A percentile compares a stretch with the other conserved stretches of the same genome.
Evolutionary conservation across 2,797 vertebrate species (phyloP).

Genomic region (Sebastes elongatus): DNA sequence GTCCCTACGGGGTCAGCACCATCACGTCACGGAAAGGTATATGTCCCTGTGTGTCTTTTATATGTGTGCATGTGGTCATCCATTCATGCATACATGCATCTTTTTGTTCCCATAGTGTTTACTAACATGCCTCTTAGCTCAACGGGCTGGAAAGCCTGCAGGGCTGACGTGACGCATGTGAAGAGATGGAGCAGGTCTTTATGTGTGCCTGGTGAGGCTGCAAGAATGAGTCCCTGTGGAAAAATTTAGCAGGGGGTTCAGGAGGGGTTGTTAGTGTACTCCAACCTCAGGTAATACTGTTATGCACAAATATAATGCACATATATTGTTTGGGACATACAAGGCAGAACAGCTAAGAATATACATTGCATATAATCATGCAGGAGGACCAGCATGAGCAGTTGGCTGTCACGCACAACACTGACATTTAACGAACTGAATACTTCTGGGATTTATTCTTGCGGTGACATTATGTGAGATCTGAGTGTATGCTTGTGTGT

Average conservation of each 20-base stretch:
- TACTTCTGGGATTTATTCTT: constrained; percentile 18
- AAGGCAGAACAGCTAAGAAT: constrained; percentile 3
- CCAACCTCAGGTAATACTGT: background rate
- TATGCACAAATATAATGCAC: background rate
- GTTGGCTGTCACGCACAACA: background rate
- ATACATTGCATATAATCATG: background rate
- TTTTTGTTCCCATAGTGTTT: constrained; percentile 10
- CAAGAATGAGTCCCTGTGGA: constrained; percentile 36
- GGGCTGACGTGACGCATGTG: constrained; percentile 36
- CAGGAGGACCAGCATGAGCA: constrained; percentile 4
- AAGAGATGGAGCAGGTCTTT: constrained; percentile 41
- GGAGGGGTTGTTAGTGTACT: background rate
- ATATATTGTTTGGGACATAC: background rate
- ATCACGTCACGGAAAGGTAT: background rate
- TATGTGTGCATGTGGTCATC: background rate
- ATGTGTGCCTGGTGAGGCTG: constrained; percentile 49
- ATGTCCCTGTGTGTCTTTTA: background rate
- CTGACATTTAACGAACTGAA: constrained; percentile 42
- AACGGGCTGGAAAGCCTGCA: constrained; percentile 43
- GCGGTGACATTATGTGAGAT: background rate
- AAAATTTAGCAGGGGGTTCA: background rate
- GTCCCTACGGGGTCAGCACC: background rate
- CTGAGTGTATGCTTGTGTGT: background rate
- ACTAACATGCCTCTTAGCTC: constrained; percentile 51
- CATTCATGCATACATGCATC: background rate